Evolutionary conservation across 1,140 invertebrate species (phyloP).

Genomic region (Drosophila subobscura): DNA sequence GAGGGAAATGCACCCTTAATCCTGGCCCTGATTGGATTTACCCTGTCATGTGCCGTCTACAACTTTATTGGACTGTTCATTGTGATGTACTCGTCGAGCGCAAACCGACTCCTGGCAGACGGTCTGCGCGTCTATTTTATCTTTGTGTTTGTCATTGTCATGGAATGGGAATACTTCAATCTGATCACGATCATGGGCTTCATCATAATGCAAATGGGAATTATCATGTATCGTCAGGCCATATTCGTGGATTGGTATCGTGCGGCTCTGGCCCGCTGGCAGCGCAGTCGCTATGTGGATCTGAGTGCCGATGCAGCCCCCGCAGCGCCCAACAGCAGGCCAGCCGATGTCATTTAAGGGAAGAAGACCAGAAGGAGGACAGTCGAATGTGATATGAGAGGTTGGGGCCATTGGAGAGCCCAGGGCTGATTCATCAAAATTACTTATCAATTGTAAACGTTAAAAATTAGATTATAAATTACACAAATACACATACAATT

Average conservation of each 20-base stretch:
- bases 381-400: constrained; percentile 66
- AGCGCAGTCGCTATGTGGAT: constrained; percentile 64
- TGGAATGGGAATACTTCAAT: constrained; percentile 92
- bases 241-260: constrained; percentile 84
- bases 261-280: constrained; percentile 51
- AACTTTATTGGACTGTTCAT: constrained; percentile 98
- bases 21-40: constrained; percentile 88
- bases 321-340: constrained; percentile 58
- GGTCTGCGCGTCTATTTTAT: constrained; percentile 95
- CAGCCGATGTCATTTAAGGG: constrained; percentile 69
- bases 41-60: constrained; percentile 97
- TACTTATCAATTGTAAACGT: constrained; percentile 36
- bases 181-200: constrained; percentile 92
- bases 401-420: constrained; percentile 33
- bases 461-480: constrained; percentile 16
- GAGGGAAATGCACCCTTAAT: constrained; percentile 84
- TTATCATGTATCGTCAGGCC: constrained; percentile 91
- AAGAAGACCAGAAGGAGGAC: neutral
- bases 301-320: constrained; percentile 34
- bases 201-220: constrained; percentile 88
- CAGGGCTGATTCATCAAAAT: constrained; percentile 49
- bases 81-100: constrained; percentile 97
- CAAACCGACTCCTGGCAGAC: constrained; percentile 96
- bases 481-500: constrained; percentile 19
- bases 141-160: constrained; percentile 91